phyloP scores from a whole-genome alignment of 2,888 invertebrate genomes.

The Lutraria lutraria region DNA sequence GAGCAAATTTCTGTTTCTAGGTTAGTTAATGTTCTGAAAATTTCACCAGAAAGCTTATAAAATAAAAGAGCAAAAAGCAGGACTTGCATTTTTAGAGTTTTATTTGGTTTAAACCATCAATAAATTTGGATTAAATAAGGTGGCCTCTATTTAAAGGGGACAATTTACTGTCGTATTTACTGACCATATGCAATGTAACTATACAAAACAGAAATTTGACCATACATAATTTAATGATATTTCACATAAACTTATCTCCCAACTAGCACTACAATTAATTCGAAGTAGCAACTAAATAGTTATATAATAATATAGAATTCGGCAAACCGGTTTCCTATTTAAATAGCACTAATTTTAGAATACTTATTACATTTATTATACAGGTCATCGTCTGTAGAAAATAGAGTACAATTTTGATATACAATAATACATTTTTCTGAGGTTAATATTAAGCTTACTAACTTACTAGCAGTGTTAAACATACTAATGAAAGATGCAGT shows the following conservation, averaged over 20 bases:
- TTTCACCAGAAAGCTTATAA: too few species aligned
- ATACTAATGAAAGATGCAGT: neutral
- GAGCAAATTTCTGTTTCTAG: neutral
- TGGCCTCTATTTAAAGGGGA: too few species aligned
- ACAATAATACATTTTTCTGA: too few species aligned
- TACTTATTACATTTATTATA: constrained; percentile 13
- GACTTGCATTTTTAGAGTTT: too few species aligned
- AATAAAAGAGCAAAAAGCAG: too few species aligned
- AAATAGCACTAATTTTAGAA: neutral
- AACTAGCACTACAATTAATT: neutral
- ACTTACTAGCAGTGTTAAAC: too few species aligned
- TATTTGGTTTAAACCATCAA: too few species aligned
- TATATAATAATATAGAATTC: neutral
- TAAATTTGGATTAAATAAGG: too few species aligned
- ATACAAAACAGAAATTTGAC: neutral
- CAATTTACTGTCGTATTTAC: too few species aligned
- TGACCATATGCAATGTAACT: too few species aligned
- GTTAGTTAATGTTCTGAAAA: too few species aligned
- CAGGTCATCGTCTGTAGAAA: constrained; percentile 14
- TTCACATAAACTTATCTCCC: neutral
- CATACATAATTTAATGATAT: neutral
- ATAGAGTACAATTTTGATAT: neutral
- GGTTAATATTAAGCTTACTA: too few species aligned
- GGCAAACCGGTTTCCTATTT: neutral
- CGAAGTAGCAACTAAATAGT: neutral